Conservation (phyloP, 2,113 vertebrate species). For the Euleptes europaea region DNA sequence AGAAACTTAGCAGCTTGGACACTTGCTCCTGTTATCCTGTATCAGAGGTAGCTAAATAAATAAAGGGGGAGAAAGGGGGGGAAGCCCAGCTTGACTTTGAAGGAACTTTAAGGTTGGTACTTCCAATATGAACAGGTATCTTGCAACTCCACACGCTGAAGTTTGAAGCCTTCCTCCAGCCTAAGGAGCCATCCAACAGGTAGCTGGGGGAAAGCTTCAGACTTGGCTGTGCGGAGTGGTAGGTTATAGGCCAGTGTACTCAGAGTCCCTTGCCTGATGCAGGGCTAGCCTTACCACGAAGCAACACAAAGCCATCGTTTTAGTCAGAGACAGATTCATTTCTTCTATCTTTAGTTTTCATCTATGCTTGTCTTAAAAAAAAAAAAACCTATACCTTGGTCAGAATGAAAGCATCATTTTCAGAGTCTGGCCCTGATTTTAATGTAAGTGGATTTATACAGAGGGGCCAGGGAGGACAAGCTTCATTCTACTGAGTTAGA, state of each 20-base stretch:
- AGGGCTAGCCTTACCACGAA: neutral
- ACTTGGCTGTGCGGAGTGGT: too few species aligned
- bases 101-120: neutral
- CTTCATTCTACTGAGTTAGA: neutral
- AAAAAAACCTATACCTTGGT: neutral
- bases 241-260: neutral
- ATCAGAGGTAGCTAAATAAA: neutral
- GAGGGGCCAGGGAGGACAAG: neutral
- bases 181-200: too few species aligned
- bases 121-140: too few species aligned
- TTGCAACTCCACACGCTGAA: too few species aligned
- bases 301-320: neutral
- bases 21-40: neutral
- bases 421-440: neutral
- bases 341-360: neutral
- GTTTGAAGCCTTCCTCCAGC: too few species aligned
- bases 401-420: neutral
- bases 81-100: neutral
- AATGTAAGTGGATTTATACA: neutral
- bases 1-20: neutral
- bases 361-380: neutral
- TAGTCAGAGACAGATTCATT: neutral
- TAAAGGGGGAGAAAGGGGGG: neutral
- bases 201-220: too few species aligned
- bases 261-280: slow-evolving; percentile 1